Evolutionary conservation across 2,113 vertebrate genomes (phyloP).

Genomic region (Clarias gariepinus): DNA sequence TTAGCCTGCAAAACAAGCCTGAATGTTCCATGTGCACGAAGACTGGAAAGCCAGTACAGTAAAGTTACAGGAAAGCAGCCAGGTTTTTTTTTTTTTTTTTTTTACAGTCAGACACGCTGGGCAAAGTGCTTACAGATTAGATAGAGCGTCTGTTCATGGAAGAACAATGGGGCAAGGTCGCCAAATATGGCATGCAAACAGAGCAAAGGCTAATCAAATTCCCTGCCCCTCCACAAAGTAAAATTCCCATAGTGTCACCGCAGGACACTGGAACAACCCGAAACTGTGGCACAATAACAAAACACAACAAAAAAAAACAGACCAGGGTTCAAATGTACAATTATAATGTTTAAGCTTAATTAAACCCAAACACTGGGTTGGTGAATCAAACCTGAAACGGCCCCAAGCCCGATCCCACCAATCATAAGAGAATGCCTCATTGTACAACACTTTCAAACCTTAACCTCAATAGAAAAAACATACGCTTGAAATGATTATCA

Average conservation of each 20-base stretch:
- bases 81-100: constrained; percentile 9
- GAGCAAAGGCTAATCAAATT: constrained; percentile 31
- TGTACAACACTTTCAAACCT: background rate
- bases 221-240: background rate
- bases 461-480: background rate
- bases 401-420: background rate
- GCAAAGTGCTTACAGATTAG: constrained; percentile 45
- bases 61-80: constrained; percentile 8
- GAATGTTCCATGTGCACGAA: background rate
- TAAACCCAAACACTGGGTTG: background rate
- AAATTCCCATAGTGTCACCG: constrained; percentile 14
- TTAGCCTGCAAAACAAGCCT: constrained; percentile 19
- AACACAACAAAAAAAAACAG: background rate
- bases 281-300: background rate
- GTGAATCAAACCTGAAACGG: background rate
- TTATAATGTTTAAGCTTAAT: background rate
- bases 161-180: constrained; percentile 33
- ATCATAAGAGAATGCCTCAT: background rate
- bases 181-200: constrained; percentile 40
- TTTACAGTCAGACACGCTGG: constrained; percentile 11
- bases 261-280: background rate
- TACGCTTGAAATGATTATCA: background rate
- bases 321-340: too few species aligned
- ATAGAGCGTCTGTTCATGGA: constrained; percentile 16
- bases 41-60: constrained; percentile 8